phyloP scores from a whole-genome alignment of 2,113 vertebrate species.

The Myotis lucifugus region DNA sequence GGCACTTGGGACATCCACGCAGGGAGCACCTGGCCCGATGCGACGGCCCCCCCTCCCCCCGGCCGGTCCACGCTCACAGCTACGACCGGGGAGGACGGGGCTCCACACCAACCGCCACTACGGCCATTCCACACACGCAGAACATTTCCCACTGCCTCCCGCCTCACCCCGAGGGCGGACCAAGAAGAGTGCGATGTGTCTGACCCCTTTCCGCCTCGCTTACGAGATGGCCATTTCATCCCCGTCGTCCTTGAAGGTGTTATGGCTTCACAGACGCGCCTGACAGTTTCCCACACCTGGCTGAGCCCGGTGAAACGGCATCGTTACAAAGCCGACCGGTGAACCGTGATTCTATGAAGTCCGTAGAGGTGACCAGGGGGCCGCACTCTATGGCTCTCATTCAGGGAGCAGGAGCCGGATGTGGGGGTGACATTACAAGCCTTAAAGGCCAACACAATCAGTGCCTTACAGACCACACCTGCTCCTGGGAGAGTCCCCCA shows the following conservation, averaged over 20 bases:
- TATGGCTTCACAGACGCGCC: neutral
- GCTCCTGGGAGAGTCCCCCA: neutral
- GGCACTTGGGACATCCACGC: neutral
- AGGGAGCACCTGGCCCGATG: too few relatives aligned
- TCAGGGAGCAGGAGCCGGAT: neutral
- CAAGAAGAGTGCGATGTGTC: neutral
- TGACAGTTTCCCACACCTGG: neutral
- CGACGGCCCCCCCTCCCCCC: too few relatives aligned
- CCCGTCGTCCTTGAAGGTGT: neutral
- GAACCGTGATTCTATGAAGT: conserved; percentile 53
- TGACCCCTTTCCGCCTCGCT: neutral
- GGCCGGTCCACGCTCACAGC: too few relatives aligned
- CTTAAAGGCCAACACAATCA: neutral
- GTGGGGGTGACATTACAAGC: neutral
- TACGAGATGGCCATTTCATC: neutral
- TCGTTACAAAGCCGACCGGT: neutral
- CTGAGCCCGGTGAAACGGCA: neutral
- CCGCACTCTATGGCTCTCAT: neutral
- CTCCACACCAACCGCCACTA: neutral
- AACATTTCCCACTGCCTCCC: neutral
- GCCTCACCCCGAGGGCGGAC: neutral
- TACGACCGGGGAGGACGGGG: neutral
- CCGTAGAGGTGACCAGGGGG: neutral
- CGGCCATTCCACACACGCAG: too few relatives aligned
- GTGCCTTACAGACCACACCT: neutral